phyloP scores from a whole-genome alignment of 2,888 invertebrate genomes.

The Morpho deidamia region DNA sequence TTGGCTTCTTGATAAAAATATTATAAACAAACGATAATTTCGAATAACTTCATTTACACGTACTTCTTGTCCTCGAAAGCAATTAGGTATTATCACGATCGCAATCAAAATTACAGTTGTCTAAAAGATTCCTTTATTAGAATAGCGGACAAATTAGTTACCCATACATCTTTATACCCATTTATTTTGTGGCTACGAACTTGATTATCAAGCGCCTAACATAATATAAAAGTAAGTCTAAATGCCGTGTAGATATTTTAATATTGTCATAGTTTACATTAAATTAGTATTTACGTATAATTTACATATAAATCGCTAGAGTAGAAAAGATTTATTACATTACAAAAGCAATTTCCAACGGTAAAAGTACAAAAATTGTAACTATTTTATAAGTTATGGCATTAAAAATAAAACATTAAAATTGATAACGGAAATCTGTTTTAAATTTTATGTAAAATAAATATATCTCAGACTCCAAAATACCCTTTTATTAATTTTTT shows the following conservation, averaged over 20 bases:
- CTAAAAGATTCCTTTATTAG: no score
- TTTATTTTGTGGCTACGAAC: background rate
- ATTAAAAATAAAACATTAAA: no score
- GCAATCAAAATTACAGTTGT: no score
- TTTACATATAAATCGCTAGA: conserved; percentile 63
- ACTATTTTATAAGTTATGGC: conserved; percentile 1
- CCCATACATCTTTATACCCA: no score
- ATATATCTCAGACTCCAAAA: conserved; percentile 9
- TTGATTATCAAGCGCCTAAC: conserved; percentile 35
- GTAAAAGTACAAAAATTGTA: conserved; percentile 11
- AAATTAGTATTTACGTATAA: conserved; percentile 62
- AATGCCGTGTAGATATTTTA: conserved; percentile 68
- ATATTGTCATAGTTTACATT: conserved; percentile 73
- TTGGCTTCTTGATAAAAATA: no score
- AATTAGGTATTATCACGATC: no score
- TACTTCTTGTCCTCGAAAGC: no score
- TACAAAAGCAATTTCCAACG: conserved; percentile 20
- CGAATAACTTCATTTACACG: no score
- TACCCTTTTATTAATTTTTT: background rate
- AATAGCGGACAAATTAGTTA: no score
- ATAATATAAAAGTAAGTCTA: conserved; percentile 47
- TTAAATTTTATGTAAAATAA: conserved; percentile 7
- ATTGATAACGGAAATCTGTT: conserved; percentile 9
- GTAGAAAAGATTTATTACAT: conserved; percentile 17
- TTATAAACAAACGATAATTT: no score